Conservation (phyloP, 2,888 invertebrate species). For the Yponomeuta plumbellus region DNA sequence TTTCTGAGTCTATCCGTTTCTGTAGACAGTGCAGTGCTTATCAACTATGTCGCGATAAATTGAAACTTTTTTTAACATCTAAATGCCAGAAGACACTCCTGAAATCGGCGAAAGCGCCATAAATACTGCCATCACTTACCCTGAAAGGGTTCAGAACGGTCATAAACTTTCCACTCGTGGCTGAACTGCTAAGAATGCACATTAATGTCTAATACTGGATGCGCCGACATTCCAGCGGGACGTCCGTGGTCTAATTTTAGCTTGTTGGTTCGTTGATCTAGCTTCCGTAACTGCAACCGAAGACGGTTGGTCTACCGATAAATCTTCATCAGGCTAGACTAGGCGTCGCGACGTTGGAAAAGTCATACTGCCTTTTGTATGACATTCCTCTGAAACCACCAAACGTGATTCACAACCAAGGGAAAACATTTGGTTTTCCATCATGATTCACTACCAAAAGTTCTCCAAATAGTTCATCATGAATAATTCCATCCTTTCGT, state of each 20-base stretch:
- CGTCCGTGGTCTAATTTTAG: slow-evolving; percentile 53
- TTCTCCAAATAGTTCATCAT: slow-evolving; percentile 19
- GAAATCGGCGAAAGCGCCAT: neutral
- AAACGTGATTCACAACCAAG: too few species aligned
- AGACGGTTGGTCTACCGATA: slow-evolving; percentile 26
- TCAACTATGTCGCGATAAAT: too few species aligned
- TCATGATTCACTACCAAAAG: too few species aligned
- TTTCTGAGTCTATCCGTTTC: too few species aligned
- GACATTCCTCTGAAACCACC: too few species aligned
- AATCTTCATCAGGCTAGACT: slow-evolving; percentile 27
- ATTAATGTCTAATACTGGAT: slow-evolving; percentile 47
- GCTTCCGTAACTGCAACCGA: slow-evolving; percentile 43
- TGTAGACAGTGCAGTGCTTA: too few species aligned
- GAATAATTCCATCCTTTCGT: too few species aligned
- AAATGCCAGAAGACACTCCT: neutral
- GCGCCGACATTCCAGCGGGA: slow-evolving; percentile 50
- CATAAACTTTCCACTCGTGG: neutral
- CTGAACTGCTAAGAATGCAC: slow-evolving; percentile 61
- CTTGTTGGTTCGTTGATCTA: slow-evolving; percentile 58
- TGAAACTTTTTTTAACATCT: too few species aligned
- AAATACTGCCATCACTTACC: neutral
- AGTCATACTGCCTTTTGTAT: too few species aligned
- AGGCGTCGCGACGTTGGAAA: too few species aligned
- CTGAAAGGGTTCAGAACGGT: neutral
- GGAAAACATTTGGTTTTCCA: too few species aligned